Conservation (phyloP, 2,797 vertebrate genomes). For the Coendou prehensilis region DNA sequence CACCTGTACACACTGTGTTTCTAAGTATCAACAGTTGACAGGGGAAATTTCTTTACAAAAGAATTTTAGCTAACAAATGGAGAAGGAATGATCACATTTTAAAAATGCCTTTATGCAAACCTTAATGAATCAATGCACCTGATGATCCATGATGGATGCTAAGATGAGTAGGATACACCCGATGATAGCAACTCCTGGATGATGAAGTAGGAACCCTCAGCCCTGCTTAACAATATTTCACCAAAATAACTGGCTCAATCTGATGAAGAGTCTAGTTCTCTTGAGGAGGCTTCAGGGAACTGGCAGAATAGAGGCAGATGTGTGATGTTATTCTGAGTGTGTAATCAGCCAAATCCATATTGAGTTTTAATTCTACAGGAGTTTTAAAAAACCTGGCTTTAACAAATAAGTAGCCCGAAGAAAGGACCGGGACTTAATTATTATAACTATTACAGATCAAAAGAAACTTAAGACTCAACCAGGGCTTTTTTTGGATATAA, state of each 20-base stretch:
- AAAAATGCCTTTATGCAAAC: background rate
- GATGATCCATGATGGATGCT: background rate
- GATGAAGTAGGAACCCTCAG: background rate
- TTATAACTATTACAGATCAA: background rate
- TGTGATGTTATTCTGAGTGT: background rate
- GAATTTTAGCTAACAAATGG: slow-evolving; percentile 16
- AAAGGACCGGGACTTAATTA: background rate
- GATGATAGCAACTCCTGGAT: background rate
- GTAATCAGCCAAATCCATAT: background rate
- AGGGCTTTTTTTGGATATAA: background rate
- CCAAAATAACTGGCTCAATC: background rate
- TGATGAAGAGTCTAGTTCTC: background rate
- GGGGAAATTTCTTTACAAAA: slow-evolving; percentile 19
- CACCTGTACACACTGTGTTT: slow-evolving; percentile 21
- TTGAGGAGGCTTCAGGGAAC: background rate
- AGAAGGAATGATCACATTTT: background rate
- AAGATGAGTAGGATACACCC: background rate
- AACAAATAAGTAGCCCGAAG: background rate
- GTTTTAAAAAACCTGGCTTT: background rate
- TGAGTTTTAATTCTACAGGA: background rate
- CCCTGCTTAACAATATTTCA: background rate
- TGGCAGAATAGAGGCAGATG: background rate
- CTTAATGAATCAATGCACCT: background rate
- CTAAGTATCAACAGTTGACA: slow-evolving; percentile 40
- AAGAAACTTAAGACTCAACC: background rate